A percentile compares a stretch with the other conserved stretches of the same genome.
Conservation (phyloP, 2,113 vertebrate species). For the Gobius niger region DNA sequence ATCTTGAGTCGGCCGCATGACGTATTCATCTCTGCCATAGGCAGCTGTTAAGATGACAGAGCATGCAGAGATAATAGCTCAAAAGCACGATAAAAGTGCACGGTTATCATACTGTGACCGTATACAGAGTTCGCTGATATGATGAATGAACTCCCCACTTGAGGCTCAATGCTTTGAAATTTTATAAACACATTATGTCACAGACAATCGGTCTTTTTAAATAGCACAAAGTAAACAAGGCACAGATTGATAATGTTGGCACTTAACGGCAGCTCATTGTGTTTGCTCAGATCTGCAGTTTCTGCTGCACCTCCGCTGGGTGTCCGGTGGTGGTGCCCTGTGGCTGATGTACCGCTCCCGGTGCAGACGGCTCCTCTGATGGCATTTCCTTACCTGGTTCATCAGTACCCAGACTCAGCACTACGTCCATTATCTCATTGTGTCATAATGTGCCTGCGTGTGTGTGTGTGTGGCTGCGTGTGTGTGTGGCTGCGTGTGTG, state of each 20-base stretch:
- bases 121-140: constrained; percentile 20
- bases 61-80: constrained; percentile 40
- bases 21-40: constrained; percentile 42
- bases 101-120: constrained; percentile 35
- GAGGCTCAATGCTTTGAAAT: constrained; percentile 24
- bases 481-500: too few relatives aligned
- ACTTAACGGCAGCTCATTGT: constrained; percentile 12
- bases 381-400: too few relatives aligned
- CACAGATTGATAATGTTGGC: constrained; percentile 10
- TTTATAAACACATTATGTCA: constrained; percentile 38
- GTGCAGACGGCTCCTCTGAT: too few relatives aligned
- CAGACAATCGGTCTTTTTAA: constrained; percentile 28
- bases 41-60: constrained; percentile 52
- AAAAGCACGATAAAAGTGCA: constrained; percentile 30
- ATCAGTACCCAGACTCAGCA: too few relatives aligned
- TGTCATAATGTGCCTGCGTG: too few relatives aligned
- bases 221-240: constrained; percentile 15
- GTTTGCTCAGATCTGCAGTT: constrained; percentile 30
- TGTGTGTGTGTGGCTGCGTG: too few relatives aligned
- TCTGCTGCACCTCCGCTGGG: too few relatives aligned
- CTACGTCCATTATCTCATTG: too few relatives aligned
- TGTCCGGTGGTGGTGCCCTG: too few relatives aligned
- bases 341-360: too few relatives aligned
- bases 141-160: constrained; percentile 33
- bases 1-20: constrained; percentile 24